Evolutionary conservation across 2,797 vertebrate species (phyloP).

Genomic region (Perodicticus potto): DNA sequence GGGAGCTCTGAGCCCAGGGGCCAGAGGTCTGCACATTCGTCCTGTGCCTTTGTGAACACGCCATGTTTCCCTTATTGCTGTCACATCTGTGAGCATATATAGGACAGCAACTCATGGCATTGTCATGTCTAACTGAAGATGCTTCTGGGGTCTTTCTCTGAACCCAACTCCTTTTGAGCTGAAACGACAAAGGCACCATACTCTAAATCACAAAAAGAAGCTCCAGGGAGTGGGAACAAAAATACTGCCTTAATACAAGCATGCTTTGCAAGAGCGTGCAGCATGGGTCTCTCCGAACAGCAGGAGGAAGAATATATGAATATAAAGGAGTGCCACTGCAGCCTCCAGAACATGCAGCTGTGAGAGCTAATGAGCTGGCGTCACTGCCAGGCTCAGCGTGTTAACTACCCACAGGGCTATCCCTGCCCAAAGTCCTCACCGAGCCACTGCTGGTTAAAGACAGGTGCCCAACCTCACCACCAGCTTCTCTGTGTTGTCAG

Average conservation of each 20-base stretch:
- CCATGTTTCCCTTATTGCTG: background rate
- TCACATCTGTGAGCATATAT: fast-evolving
- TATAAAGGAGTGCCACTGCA: constrained; percentile 81
- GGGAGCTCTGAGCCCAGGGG: background rate
- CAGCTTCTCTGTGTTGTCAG: background rate
- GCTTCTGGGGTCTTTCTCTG: constrained; percentile 71
- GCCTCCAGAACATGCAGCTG: constrained; percentile 73
- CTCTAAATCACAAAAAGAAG: constrained; percentile 74
- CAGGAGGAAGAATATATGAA: constrained; percentile 85
- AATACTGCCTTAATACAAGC: constrained; percentile 84
- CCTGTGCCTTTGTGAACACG: background rate
- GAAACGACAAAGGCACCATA: background rate
- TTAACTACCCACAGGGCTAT: constrained; percentile 76
- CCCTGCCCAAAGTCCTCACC: background rate
- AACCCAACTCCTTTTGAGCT: constrained; percentile 80
- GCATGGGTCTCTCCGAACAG: constrained; percentile 83
- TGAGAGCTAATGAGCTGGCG: constrained; percentile 85
- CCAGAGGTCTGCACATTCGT: background rate
- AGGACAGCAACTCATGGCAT: constrained; percentile 52
- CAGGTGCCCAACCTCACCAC: fast-evolving
- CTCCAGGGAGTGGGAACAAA: constrained; percentile 83
- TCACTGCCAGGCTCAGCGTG: constrained; percentile 74
- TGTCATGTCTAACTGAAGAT: background rate
- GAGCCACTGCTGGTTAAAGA: constrained; percentile 32
- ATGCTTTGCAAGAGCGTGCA: constrained; percentile 75